A percentile compares a stretch with the other conserved stretches of the same genome.
phyloP scores from a whole-genome alignment of 2,113 vertebrate genomes.

The Pelvicachromis taeniatus region DNA sequence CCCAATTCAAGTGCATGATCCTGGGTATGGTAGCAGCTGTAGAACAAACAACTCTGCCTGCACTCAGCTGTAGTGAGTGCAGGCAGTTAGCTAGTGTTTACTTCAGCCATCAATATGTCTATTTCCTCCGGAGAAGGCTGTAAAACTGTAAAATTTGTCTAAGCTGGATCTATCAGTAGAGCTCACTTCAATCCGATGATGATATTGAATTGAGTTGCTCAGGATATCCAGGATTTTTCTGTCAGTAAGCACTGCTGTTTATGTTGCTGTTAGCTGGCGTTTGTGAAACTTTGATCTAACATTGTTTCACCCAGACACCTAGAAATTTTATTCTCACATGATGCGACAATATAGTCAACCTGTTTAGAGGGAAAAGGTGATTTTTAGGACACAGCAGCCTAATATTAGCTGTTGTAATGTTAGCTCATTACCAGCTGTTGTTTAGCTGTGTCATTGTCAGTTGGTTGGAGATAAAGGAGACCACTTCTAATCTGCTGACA shows the following conservation, averaged over 20 bases:
- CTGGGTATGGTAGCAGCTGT: too few species aligned
- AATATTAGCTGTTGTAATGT: not conserved
- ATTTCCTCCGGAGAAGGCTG: not conserved
- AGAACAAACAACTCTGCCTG: too few species aligned
- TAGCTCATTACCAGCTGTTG: not conserved
- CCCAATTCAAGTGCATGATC: too few species aligned
- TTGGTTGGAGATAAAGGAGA: rapidly evolving
- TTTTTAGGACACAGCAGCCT: not conserved
- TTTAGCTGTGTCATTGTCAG: not conserved
- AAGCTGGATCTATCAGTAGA: not conserved
- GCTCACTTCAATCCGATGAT: not conserved
- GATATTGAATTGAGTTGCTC: not conserved
- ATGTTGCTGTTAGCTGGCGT: not conserved
- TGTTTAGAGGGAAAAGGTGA: not conserved
- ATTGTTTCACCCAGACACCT: not conserved
- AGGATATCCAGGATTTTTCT: not conserved
- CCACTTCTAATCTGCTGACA: not conserved
- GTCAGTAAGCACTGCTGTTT: not conserved
- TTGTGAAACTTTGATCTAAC: not conserved
- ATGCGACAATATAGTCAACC: not conserved
- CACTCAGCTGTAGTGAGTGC: too few species aligned
- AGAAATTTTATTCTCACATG: not conserved
- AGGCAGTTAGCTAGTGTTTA: too few species aligned
- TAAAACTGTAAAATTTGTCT: not conserved
- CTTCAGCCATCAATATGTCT: rapidly evolving